These are phyloP conservation scores for Pseudotriccus pelzelni DNA, from an alignment of 2,797 vertebrate genomes.

Conservation along the genomic window DNA sequence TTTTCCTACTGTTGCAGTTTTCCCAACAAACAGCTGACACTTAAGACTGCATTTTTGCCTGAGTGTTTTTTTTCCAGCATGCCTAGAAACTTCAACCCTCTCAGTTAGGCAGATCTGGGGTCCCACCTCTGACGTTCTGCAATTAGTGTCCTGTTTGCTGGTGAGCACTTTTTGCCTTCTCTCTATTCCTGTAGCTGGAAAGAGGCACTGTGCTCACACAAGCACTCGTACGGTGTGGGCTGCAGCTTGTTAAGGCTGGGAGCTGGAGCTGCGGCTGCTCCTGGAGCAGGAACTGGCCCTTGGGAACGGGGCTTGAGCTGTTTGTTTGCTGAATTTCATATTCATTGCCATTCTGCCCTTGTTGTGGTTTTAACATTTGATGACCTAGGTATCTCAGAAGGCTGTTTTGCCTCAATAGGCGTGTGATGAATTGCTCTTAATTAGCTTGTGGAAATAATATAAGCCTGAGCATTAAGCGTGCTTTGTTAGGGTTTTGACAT, in stretches of 20 bases:
- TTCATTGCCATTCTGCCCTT: neutral
- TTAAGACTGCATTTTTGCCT: neutral
- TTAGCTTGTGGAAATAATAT: slow-evolving; percentile 58
- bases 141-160: neutral
- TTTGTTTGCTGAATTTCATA: neutral
- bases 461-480: slow-evolving; percentile 24
- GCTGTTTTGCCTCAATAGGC: slow-evolving; percentile 50
- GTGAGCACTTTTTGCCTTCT: neutral
- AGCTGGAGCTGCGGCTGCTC: neutral
- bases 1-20: neutral
- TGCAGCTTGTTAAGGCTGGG: neutral
- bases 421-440: slow-evolving; percentile 59
- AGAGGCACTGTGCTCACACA: neutral
- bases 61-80: neutral
- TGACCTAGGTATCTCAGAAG: slow-evolving; percentile 40
- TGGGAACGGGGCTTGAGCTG: neutral
- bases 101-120: accelerated
- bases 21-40: neutral
- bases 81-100: neutral
- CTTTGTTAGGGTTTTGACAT: slow-evolving; percentile 65
- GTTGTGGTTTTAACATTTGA: slow-evolving; percentile 20
- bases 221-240: accelerated
- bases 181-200: neutral
- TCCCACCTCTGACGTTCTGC: neutral
- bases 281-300: neutral